phyloP scores from a whole-genome alignment of 2,888 invertebrate species.

The Lycophotia porphyrea region DNA sequence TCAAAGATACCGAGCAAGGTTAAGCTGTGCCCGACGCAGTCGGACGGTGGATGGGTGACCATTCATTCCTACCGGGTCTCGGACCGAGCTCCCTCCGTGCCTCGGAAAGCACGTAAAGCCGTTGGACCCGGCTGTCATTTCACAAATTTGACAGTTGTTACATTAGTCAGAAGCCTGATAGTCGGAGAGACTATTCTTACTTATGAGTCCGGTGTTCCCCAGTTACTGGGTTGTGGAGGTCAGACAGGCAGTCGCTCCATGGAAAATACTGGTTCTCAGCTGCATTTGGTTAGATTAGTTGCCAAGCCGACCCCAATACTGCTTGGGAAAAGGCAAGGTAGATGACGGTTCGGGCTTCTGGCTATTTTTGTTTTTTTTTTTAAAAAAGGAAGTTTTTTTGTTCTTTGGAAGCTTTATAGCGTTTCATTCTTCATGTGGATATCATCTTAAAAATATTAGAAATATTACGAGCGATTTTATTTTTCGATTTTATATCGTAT shows the following conservation, averaged over 20 bases:
- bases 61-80: not conserved
- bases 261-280: constrained; percentile 9
- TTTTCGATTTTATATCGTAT: not conserved
- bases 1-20: not conserved
- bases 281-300: not conserved
- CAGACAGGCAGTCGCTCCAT: constrained; percentile 13
- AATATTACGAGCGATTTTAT: not conserved
- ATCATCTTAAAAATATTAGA: not conserved
- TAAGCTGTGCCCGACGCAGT: constrained; percentile 3
- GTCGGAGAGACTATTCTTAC: not conserved
- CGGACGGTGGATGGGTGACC: constrained; percentile 26
- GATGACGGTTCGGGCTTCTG: not conserved
- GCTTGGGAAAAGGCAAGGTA: not conserved
- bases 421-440: not conserved
- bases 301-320: not conserved
- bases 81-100: not conserved
- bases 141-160: constrained; percentile 3
- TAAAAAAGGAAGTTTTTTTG: not conserved
- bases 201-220: not conserved
- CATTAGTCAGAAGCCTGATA: not conserved
- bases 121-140: constrained; percentile 9
- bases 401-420: not conserved
- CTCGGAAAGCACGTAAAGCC: constrained; percentile 19
- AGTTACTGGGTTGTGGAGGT: constrained; percentile 20
- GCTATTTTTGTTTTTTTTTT: not conserved